Evolutionary conservation across 2,888 invertebrate genomes (phyloP).

Genomic region (Nephrocerus scutellatus): DNA sequence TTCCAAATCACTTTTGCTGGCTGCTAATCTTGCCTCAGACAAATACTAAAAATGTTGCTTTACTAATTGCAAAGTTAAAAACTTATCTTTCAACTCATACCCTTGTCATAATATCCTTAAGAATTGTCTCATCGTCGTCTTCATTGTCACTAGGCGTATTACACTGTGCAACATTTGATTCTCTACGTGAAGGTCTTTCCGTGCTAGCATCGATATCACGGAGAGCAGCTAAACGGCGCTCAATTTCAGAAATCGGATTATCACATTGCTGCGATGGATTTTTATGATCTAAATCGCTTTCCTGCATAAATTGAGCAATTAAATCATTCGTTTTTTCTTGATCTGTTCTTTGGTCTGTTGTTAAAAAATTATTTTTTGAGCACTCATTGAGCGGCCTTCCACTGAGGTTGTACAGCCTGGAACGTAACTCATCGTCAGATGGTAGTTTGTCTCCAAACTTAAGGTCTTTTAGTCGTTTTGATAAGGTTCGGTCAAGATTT

Average conservation of each 20-base stretch:
- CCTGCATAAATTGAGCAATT: conserved; percentile 52
- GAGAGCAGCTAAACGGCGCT: conserved; percentile 50
- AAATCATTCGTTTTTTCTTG: conserved; percentile 66
- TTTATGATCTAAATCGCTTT: conserved; percentile 53
- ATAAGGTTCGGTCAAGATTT: conserved; percentile 53
- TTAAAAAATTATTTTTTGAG: conserved; percentile 39
- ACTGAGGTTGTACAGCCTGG: conserved; percentile 61
- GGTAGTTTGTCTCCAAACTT: conserved; percentile 53
- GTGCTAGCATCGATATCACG: conserved; percentile 41
- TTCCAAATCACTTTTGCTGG: conserved; percentile 46
- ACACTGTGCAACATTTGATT: no score
- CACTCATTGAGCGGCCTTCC: conserved; percentile 48
- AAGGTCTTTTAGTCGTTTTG: conserved; percentile 60
- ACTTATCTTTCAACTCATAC: conserved; percentile 22
- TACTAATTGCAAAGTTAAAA: no score
- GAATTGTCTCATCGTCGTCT: conserved; percentile 44
- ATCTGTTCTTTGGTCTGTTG: conserved; percentile 57
- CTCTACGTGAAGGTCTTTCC: neutral
- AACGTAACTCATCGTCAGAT: conserved; percentile 57
- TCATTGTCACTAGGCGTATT: conserved; percentile 41
- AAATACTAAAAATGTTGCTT: conserved; percentile 50
- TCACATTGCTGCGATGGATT: conserved; percentile 48
- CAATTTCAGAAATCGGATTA: conserved; percentile 52
- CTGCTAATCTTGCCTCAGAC: conserved; percentile 50
- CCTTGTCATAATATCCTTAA: conserved; percentile 41